phyloP scores from a whole-genome alignment of 1,140 invertebrate genomes.

The Paramacrobiotus metropolitanus region DNA sequence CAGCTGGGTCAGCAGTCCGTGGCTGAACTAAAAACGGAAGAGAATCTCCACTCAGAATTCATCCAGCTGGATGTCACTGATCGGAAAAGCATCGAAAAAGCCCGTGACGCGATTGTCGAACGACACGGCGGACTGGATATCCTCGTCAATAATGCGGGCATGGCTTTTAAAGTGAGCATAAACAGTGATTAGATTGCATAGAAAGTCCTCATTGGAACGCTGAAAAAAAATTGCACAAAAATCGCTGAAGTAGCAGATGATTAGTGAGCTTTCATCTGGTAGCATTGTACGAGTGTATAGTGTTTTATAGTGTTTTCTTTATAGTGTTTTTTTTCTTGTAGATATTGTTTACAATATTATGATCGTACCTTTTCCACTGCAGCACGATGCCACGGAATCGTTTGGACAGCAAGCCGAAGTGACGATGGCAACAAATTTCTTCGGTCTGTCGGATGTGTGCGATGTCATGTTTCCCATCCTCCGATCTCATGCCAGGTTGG shows the following conservation, averaged over 20 bases:
- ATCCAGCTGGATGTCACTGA: slow-evolving; percentile 42
- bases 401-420: slow-evolving; percentile 40
- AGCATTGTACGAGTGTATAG: too few relatives aligned
- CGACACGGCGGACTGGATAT: slow-evolving; percentile 44
- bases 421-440: slow-evolving; percentile 42
- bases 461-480: slow-evolving; percentile 41
- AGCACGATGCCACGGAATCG: slow-evolving; percentile 32
- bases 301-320: too few relatives aligned
- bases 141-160: slow-evolving; percentile 59
- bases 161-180: slow-evolving; percentile 43
- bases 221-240: too few relatives aligned
- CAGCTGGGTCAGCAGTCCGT: slow-evolving; percentile 32
- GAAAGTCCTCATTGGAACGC: too few relatives aligned
- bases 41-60: slow-evolving; percentile 32
- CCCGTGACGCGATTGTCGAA: slow-evolving; percentile 30
- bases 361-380: slow-evolving; percentile 8
- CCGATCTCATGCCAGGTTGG: slow-evolving; percentile 30
- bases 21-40: slow-evolving; percentile 25
- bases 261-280: too few relatives aligned
- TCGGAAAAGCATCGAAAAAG: slow-evolving; percentile 29
- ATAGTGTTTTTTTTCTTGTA: too few relatives aligned
- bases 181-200: too few relatives aligned
- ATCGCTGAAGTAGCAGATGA: too few relatives aligned
- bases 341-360: too few relatives aligned
- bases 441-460: slow-evolving; percentile 34